Base-by-base conservation (phyloP, 2,797 vertebrate species). In the Sebastiscus tertius region DNA sequence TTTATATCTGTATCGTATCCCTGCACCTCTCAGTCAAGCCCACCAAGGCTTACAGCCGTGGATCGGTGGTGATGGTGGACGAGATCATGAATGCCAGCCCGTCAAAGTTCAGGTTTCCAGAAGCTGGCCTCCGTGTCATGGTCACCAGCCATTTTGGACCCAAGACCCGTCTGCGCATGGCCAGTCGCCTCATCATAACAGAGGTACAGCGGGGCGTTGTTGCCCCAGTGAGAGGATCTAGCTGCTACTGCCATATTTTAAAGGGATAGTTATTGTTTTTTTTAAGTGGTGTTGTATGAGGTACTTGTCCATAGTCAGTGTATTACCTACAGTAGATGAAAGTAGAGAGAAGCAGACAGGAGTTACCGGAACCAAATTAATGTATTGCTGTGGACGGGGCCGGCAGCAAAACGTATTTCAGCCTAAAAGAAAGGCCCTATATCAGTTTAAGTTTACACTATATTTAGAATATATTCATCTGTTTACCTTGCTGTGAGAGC, bases 71-170 rank as follows among this genome's bases (percentile, higher is more conserved):
- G 88, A 99, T 99, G 98, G 98, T 99, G 92, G 98, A 99, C 56
- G 98, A 99, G 94, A 97, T 99, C 83, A 97, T 99, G 87, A 97
- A 97, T 75, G 97, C 96, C 93, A 98, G 96, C 75, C 98, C 98
- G 1, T 96, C 98, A 18, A 99, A 99, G 84, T 98, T 97, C 90
- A 96, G 96, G 22, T 99, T 99, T 77, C 98, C 98, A 0, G 98
- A 99, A 87, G 98, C 98, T 0, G 98, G 98, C 5, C 93, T 99
- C 18, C 96, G 98, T 20, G 91, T 99, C 68, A 99, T 99, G 98
- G 97, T 99, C 87, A 99, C 98, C 55, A 98, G 97, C 84, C 98
- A 98, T 68, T 99, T 99, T 71, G 98, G 97, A 75, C 98, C 98
- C 62, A 97, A 98, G 91, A 99, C 98, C 24, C 96, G 98, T 0